A percentile compares a stretch with the other conserved stretches of the same genome.
phyloP scores from a whole-genome alignment of 2,113 vertebrate genomes.

The Ptilorrhoa leucosticta region DNA sequence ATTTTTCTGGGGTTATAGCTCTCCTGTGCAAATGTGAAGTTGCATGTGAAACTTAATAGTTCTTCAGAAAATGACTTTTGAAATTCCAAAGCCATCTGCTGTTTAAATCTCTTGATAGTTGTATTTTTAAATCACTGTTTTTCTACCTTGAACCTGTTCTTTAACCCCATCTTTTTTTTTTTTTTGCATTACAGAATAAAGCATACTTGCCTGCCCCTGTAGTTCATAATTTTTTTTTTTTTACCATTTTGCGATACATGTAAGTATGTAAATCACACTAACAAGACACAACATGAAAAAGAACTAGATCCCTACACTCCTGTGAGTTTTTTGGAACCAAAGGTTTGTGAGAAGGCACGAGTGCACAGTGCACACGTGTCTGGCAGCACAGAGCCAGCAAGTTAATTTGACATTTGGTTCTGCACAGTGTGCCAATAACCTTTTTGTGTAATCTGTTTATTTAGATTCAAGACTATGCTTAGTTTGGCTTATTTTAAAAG shows the following conservation, averaged over 20 bases:
- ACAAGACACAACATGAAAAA: neutral
- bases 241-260: neutral
- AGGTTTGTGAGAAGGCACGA: accelerated
- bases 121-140: neutral
- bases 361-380: accelerated
- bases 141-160: neutral
- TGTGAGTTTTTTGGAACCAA: neutral
- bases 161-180: neutral
- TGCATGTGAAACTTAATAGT: neutral
- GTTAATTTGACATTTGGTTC: neutral
- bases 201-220: neutral
- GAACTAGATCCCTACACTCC: neutral
- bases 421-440: neutral
- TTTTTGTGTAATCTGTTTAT: neutral
- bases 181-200: neutral
- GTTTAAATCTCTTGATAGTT: neutral
- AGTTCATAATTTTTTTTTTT: neutral
- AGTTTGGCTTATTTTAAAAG: neutral
- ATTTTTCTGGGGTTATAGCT: neutral
- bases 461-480: neutral
- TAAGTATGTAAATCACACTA: neutral
- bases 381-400: neutral
- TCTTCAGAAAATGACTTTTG: neutral
- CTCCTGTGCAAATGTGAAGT: neutral
- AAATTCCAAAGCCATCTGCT: neutral